These are phyloP conservation scores for Cichladusa arquata DNA, from an alignment of 2,113 vertebrate species.

Conservation along the genomic window DNA sequence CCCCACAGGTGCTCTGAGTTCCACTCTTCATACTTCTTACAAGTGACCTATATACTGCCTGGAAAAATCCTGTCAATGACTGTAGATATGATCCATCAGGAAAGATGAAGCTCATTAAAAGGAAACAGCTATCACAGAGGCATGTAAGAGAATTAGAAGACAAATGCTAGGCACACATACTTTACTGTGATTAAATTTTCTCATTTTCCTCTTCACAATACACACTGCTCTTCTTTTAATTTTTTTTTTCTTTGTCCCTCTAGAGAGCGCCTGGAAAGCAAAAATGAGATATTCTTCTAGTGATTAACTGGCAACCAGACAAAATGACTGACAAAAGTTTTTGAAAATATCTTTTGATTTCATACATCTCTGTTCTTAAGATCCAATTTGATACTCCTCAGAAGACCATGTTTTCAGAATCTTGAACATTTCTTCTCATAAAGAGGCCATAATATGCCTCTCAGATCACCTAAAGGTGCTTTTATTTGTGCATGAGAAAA, in stretches of 20 bases:
- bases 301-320: not conserved
- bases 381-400: not conserved
- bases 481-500: not conserved
- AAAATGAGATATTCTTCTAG: not conserved
- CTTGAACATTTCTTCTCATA: not conserved
- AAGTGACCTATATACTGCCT: not conserved
- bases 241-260: not conserved
- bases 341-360: not conserved
- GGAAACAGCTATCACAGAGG: fast-evolving
- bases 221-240: not conserved
- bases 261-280: not conserved
- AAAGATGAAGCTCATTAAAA: not conserved
- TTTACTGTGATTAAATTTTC: not conserved
- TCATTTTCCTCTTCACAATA: not conserved
- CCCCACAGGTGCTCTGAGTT: not conserved
- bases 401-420: not conserved
- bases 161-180: not conserved
- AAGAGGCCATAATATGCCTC: not conserved
- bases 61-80: fast-evolving
- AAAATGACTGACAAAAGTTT: not conserved
- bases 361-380: not conserved
- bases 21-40: not conserved
- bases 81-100: not conserved
- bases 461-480: not conserved
- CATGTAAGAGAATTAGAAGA: not conserved